Conservation (phyloP, 2,888 invertebrate species). For the Embidobia sp. region DNA sequence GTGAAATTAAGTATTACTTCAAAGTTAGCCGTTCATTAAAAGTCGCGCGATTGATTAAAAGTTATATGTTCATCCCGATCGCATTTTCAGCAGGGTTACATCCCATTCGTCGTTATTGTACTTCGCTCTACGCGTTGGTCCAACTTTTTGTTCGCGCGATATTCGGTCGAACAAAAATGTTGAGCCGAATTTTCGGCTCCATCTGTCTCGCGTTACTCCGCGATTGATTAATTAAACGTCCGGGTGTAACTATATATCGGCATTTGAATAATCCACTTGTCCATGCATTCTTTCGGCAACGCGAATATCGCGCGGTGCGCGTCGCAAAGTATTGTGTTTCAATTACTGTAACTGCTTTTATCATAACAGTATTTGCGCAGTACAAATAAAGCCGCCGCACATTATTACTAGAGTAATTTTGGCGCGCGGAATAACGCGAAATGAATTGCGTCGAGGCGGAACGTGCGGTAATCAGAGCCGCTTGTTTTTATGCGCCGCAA, state of each 20-base stretch:
- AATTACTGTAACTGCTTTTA: constrained; percentile 38
- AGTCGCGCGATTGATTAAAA: too few species aligned
- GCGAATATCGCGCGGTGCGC: neutral
- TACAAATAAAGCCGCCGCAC: constrained; percentile 30
- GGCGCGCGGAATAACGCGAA: constrained; percentile 9
- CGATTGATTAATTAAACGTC: constrained; percentile 8
- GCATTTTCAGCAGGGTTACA: too few species aligned
- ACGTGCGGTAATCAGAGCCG: neutral
- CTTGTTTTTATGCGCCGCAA: constrained; percentile 1
- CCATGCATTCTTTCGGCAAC: neutral
- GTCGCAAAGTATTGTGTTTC: constrained; percentile 31
- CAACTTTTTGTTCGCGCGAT: too few species aligned
- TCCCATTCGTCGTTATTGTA: too few species aligned
- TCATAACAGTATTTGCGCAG: constrained; percentile 19
- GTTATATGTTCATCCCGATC: too few species aligned
- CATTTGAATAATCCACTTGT: constrained; percentile 1
- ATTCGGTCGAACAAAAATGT: too few species aligned
- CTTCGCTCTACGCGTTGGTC: too few species aligned
- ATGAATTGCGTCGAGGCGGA: constrained; percentile 6
- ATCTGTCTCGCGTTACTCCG: neutral
- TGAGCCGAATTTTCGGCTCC: neutral
- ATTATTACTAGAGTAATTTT: constrained; percentile 25
- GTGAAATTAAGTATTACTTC: too few species aligned
- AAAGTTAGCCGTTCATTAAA: too few species aligned
- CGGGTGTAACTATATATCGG: neutral